Base-by-base conservation (phyloP, 2,888 invertebrate genomes). In the Tenodera sinensis region DNA sequence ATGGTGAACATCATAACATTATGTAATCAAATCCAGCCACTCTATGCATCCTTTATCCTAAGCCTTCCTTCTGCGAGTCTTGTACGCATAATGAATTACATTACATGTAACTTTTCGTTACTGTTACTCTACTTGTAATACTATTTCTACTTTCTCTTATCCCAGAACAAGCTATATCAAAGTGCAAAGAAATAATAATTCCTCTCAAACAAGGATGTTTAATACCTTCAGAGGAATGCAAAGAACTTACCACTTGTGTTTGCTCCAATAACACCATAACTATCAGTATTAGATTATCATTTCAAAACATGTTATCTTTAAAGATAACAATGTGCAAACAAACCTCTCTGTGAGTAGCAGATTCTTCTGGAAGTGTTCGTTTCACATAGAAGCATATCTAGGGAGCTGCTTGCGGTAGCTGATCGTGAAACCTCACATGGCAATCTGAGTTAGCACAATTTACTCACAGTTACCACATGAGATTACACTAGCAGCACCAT, bases 391-490 rank as follows among this genome's bases (percentile, higher is more conserved):
- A 71, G 15, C 14, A 20, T 28, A n/a, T 86, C 15, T 47, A 83
- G 34, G 20, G 30, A 30, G 25, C 15, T 54, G 87, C 27, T 42
- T 83, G 25, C 27, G 81, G 54, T 84, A 94, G 93, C 94, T 94
- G 94, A 95, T 95, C 94, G 95, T 96, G 95, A 95, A 96, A 97
- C 96, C 97, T 96, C 97, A 97, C 95, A 95, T 95, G 96, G 97
- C 96, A 97, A 96, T 96, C 96, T 97, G 97, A 97, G 97, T 92
- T 91, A 92, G 92, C 92, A 91, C 92, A 92, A 91, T 92, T 93
- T 94, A 95, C 98, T 97, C 98, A 98, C 97, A 97, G 97, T 98
- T 98, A 98, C 98, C 97, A 97, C 97, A 97, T 98, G 98, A 98
- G 98, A 98, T 98, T 98, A 97, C 95, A 96, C 96, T 93, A 90